phyloP scores from a whole-genome alignment of 2,113 vertebrate species.

The Sphaerodactylus townsendi region DNA sequence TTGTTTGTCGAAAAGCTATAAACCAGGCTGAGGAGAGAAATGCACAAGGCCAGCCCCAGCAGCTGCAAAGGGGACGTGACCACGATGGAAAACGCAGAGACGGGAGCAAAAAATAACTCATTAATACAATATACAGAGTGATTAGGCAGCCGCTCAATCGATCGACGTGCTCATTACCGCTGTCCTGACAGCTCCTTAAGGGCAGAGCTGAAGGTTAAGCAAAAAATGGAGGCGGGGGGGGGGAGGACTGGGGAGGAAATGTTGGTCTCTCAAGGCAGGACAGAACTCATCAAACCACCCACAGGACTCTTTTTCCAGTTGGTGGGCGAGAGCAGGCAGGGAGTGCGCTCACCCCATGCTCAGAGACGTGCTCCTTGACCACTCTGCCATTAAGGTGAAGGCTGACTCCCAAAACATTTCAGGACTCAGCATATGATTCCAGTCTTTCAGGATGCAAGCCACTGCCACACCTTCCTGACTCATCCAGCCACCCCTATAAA shows the following conservation, averaged over 20 bases:
- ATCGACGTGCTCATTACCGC: slow-evolving; percentile 67
- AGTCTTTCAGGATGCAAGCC: background rate
- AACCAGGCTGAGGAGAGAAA: background rate
- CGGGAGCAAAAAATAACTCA: slow-evolving; percentile 26
- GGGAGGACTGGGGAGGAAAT: too few relatives aligned
- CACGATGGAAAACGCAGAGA: background rate
- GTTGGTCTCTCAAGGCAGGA: background rate
- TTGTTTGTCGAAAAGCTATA: background rate
- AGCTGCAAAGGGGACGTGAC: slow-evolving; percentile 4
- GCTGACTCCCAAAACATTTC: too few relatives aligned
- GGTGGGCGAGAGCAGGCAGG: background rate
- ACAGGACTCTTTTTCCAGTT: background rate
- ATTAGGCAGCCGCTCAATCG: slow-evolving; percentile 54
- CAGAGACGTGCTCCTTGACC: background rate
- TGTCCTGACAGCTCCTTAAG: slow-evolving; percentile 62
- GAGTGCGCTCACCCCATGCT: background rate
- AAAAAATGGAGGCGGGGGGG: too few relatives aligned
- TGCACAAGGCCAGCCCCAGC: slow-evolving; percentile 7
- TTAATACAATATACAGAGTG: slow-evolving; percentile 32
- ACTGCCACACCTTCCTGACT: background rate
- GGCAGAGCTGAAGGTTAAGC: slow-evolving; percentile 19
- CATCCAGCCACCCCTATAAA: background rate
- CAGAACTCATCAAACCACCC: too few relatives aligned
- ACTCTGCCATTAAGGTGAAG: too few relatives aligned
- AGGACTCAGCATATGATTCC: background rate